Evolutionary conservation across 23 tunicate genomes (phyloP).

Genomic region (Diplosoma virens): DNA sequence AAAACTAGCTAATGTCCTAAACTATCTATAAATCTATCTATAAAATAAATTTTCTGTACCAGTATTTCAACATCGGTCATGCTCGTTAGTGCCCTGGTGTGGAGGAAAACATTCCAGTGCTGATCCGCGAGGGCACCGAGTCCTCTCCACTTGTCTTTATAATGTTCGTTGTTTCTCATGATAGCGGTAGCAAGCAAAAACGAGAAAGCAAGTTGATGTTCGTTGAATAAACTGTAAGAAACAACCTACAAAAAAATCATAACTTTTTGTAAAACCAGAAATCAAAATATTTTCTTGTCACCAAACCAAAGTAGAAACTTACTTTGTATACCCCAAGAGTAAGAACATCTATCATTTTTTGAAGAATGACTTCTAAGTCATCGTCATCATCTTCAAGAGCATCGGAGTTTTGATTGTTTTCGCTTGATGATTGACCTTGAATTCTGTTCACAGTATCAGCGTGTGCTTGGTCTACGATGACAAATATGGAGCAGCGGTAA

Average conservation of each 20-base stretch:
- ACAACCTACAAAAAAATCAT: conserved; percentile 59
- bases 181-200: conserved; percentile 78
- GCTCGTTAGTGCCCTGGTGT: conserved; percentile 83
- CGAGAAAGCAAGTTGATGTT: conserved; percentile 73
- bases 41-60: no score
- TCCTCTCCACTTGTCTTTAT: conserved; percentile 73
- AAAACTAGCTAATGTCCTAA: no score
- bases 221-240: conserved; percentile 75
- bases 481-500: no score
- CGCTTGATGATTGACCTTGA: no score
- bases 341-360: conserved; percentile 70
- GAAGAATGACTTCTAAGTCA: conserved; percentile 30
- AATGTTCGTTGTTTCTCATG: conserved; percentile 80
- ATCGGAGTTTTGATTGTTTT: no score
- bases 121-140: conserved; percentile 73
- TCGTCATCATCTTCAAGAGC: conserved; percentile 40
- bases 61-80: conserved; percentile 74
- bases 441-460: no score
- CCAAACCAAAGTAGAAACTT: no score
- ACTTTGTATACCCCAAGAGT: conserved; percentile 83
- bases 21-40: no score
- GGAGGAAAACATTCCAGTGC: conserved; percentile 80
- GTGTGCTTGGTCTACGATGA: no score
- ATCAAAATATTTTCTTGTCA: background rate
- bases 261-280: background rate